Evolutionary conservation across 2,113 vertebrate species (phyloP).

Genomic region (Chinchilla lanigera): DNA sequence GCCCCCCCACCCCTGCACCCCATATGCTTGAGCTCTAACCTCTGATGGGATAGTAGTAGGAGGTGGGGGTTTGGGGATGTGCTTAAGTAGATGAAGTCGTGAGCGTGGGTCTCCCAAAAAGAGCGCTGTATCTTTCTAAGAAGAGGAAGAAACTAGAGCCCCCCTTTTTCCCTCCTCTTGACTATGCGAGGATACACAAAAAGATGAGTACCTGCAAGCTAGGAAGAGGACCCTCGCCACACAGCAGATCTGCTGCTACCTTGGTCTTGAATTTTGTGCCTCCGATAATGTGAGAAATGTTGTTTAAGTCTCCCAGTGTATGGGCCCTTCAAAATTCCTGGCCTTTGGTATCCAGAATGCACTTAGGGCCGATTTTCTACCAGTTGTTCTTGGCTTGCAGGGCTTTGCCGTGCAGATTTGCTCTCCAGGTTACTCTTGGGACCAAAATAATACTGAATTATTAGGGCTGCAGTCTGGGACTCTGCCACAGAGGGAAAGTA

Average conservation of each 20-base stretch:
- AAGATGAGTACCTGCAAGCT: neutral
- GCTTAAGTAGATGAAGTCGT: neutral
- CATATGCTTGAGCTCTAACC: neutral
- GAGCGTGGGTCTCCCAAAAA: neutral
- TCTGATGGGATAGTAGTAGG: neutral
- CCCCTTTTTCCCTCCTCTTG: neutral
- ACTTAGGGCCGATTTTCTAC: neutral
- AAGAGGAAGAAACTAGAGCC: neutral
- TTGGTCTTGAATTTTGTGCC: neutral
- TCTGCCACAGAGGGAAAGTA: conserved; percentile 66
- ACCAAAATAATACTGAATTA: conserved; percentile 64
- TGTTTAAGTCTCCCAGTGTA: neutral
- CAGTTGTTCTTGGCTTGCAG: neutral
- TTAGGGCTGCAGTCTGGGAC: conserved; percentile 56
- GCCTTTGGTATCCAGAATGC: neutral
- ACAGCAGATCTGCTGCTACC: no score
- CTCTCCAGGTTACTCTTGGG: conserved; percentile 43
- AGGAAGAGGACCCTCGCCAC: neutral
- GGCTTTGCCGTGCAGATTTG: conserved; percentile 44
- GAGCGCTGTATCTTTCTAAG: neutral
- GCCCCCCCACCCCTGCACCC: neutral
- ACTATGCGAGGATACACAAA: neutral
- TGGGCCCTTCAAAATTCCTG: neutral
- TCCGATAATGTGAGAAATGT: neutral
- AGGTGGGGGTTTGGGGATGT: neutral